These are phyloP conservation scores for Yponomeuta sedellus DNA, from an alignment of 2,888 invertebrate genomes.

Conservation along the genomic window DNA sequence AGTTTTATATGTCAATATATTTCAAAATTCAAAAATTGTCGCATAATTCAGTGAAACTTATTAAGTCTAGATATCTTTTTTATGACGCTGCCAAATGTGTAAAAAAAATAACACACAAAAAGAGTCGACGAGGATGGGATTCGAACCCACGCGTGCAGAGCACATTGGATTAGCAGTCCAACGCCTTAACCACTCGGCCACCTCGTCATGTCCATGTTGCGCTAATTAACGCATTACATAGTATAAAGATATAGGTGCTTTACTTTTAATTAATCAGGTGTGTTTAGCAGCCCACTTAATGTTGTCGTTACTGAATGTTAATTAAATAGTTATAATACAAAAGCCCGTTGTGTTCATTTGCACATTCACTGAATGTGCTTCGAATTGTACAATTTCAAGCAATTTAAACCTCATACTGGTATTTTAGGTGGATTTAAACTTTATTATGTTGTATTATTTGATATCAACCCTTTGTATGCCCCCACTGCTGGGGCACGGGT, in stretches of 20 bases:
- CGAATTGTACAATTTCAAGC: neutral
- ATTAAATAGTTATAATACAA: neutral
- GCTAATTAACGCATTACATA: slow-evolving; percentile 5
- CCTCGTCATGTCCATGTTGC: slow-evolving; percentile 24
- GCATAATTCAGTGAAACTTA: neutral
- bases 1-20: too few species aligned
- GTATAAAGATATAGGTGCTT: neutral
- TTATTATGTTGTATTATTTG: too few species aligned
- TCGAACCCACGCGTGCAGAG: slow-evolving; percentile 91
- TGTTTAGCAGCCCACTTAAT: neutral
- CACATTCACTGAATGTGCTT: neutral
- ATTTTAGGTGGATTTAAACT: too few species aligned
- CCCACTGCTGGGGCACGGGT: too few species aligned
- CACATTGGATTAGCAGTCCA: slow-evolving; percentile 82
- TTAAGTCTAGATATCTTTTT: neutral
- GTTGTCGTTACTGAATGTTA: neutral
- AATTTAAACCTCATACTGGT: too few species aligned
- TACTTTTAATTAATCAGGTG: slow-evolving; percentile 6
- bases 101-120: slow-evolving; percentile 5
- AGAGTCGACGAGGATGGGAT: slow-evolving; percentile 84
- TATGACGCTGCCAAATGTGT: neutral
- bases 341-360: neutral
- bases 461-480: too few species aligned
- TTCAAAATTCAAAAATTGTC: neutral
- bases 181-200: slow-evolving; percentile 37